Conservation (phyloP, 2,113 vertebrate genomes). For the Amphiprion ocellaris region DNA sequence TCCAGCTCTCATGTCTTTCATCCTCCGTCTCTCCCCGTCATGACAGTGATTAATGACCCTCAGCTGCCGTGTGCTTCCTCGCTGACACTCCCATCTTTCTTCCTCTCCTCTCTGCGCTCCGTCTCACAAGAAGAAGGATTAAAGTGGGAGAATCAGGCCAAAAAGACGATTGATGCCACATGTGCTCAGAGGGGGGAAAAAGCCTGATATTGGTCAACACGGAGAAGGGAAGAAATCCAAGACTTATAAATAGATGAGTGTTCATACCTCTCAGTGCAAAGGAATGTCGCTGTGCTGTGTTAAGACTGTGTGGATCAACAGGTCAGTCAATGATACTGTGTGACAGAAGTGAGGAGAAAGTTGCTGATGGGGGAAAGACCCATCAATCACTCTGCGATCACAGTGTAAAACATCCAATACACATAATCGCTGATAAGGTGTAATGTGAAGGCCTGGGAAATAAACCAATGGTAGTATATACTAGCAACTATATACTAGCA, state of each 20-base stretch:
- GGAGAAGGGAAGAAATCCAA: conserved; percentile 19
- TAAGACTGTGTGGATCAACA: conserved; percentile 31
- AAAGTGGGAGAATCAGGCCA: conserved; percentile 51
- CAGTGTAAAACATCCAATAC: neutral
- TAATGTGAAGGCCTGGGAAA: no score
- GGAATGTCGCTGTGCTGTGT: conserved; percentile 28
- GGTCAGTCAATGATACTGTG: conserved; percentile 25
- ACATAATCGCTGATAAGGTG: no score
- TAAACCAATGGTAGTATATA: no score
- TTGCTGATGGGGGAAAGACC: neutral
- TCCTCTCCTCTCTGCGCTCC: conserved; percentile 75
- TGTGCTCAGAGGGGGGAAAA: conserved; percentile 53
- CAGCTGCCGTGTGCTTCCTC: conserved; percentile 80
- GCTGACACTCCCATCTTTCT: conserved; percentile 81
- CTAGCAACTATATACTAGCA: no score
- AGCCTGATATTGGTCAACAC: conserved; percentile 39
- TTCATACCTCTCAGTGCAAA: neutral
- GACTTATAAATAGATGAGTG: conserved; percentile 13
- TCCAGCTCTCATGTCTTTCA: conserved; percentile 72
- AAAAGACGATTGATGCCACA: conserved; percentile 68
- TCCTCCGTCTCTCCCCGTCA: conserved; percentile 58
- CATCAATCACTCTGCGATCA: conserved; percentile 18
- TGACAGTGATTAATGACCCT: conserved; percentile 85
- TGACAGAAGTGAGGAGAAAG: conserved; percentile 18
- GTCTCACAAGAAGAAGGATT: conserved; percentile 66